A percentile compares a stretch with the other conserved stretches of the same genome.
Evolutionary conservation across 2,797 vertebrate genomes (phyloP).

Genomic region (Glossophaga mutica): DNA sequence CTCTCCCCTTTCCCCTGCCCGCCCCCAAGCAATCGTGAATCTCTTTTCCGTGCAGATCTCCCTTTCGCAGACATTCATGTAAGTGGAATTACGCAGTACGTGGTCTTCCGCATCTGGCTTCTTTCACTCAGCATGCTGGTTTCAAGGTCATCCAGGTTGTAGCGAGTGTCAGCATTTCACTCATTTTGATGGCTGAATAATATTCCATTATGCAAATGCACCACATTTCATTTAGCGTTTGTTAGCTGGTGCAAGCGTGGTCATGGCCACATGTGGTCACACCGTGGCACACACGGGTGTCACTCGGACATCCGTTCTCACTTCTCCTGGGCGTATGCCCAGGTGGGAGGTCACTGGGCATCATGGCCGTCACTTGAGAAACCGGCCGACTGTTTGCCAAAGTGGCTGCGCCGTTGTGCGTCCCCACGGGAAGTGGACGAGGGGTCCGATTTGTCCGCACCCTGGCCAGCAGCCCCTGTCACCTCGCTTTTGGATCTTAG

Average conservation of each 20-base stretch:
- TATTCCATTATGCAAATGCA: neutral
- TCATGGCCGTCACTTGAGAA: neutral
- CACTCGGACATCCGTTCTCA: neutral
- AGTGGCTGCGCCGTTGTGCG: neutral
- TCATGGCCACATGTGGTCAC: neutral
- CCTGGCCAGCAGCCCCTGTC: neutral
- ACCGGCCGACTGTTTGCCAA: neutral
- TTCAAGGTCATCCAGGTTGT: neutral
- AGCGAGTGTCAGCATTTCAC: neutral
- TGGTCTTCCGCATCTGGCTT: neutral
- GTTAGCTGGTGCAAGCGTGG: neutral
- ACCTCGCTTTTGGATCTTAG: neutral
- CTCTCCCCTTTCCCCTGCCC: neutral
- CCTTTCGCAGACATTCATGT: neutral
- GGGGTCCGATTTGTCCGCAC: neutral
- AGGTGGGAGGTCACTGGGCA: neutral
- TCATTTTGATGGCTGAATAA: neutral
- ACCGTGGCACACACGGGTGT: neutral
- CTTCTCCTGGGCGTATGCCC: neutral
- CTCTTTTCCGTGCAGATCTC: neutral
- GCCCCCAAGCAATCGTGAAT: neutral
- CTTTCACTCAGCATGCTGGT: neutral
- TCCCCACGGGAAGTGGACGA: neutral
- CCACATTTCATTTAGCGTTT: neutral
- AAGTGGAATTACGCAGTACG: neutral